A percentile compares a stretch with the other conserved stretches of the same genome.
These are phyloP conservation scores for Orchestia grillus DNA, from an alignment of 1,140 invertebrate genomes.

Conservation along the genomic window DNA sequence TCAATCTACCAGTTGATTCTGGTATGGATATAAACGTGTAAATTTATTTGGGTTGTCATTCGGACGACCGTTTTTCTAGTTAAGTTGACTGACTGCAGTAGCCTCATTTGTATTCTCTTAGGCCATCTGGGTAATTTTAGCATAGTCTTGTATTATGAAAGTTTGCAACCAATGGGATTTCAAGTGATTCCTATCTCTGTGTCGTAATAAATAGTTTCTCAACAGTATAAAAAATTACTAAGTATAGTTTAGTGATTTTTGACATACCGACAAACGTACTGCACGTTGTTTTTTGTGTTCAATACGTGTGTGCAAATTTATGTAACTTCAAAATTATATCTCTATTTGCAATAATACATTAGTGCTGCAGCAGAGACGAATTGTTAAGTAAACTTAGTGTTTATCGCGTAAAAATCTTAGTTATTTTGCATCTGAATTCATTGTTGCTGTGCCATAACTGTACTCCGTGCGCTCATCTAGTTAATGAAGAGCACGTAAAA, in stretches of 20 bases:
- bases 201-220: too few relatives aligned
- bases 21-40: too few relatives aligned
- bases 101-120: too few relatives aligned
- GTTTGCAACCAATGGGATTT: too few relatives aligned
- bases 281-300: neutral
- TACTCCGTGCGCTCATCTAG: neutral
- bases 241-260: too few relatives aligned
- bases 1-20: too few relatives aligned
- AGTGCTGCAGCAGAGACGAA: neutral
- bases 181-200: neutral
- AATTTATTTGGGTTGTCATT: too few relatives aligned
- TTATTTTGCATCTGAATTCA: neutral
- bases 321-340: neutral
- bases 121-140: too few relatives aligned
- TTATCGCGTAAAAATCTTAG: neutral
- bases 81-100: too few relatives aligned
- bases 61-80: too few relatives aligned
- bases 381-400: neutral
- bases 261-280: neutral
- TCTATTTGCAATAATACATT: neutral
- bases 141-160: too few relatives aligned
- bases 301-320: neutral
- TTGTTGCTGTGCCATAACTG: neutral
- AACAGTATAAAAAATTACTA: too few relatives aligned
- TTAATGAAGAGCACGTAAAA: neutral